Base-by-base conservation (phyloP, 2,797 vertebrate species). In the Clamator glandarius region DNA sequence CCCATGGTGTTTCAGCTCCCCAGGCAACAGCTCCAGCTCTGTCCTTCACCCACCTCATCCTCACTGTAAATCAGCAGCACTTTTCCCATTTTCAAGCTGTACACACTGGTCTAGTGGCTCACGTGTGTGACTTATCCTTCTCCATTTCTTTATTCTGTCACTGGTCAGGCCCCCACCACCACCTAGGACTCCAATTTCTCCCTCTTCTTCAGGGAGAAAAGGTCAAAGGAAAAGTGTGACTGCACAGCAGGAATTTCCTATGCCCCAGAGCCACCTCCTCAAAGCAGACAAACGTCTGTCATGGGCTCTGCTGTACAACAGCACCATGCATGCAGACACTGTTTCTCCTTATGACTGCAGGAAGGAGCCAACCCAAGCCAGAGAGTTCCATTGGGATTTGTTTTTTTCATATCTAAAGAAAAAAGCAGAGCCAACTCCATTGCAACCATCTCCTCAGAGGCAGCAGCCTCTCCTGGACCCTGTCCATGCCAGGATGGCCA, bases 301-400 rank as follows among this genome's bases (percentile, higher is more conserved):
- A 66, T 9, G 2, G 23, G n/a, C 17, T 5, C 58, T 78, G 74
- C 33, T 64, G 63, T 42, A 11, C 18, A 84, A 59, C 0, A 75
- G 52, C 67, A 62, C n/a, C 3, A 0, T 8, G 54, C 12, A 7
- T 6, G 11, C 39, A 63, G 69, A 11, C 19, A 9, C 5, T 0
- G 6, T 54, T 58, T 55, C 59, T 18, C 42, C 15, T 79, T 33
- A 44, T 0, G 1, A 24, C 3, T 8, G 55, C 80, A 39, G 66
- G 61, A 54, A 75, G 54, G 67, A 78, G 52, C 51, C 55, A 50
- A 5, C 28, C 21, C 61, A 48, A 52, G 50, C 25, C 76, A 18
- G 52, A 33, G 11, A 33, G 9, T 10, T 42, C 46, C 70, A 24
- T 31, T 2, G 0, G 58, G 63, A 46, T 3, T 25, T 25, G 14